phyloP scores from a whole-genome alignment of 37 sponge, comb jelly and placozoan species.

The Amphimedon queenslandica region DNA sequence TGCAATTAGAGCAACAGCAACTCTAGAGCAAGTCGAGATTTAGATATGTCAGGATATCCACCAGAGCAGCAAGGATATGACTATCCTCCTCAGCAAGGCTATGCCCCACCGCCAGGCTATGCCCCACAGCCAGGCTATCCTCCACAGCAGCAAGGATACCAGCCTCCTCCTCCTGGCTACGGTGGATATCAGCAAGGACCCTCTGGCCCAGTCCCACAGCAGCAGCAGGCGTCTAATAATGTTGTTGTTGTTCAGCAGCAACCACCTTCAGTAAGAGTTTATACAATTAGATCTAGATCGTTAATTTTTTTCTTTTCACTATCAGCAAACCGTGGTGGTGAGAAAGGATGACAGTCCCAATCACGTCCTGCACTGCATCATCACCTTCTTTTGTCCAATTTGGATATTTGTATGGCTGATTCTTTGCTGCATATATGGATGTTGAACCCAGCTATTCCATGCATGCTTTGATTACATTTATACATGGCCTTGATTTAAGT shows the following conservation, averaged over 20 bases:
- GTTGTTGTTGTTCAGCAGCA: constrained; percentile 42
- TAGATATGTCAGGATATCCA: constrained; percentile 8
- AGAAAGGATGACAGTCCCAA: constrained; percentile 23
- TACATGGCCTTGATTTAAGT: too few species aligned
- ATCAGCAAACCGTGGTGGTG: background rate
- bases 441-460: too few species aligned
- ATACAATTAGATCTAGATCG: too few species aligned
- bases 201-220: too few species aligned
- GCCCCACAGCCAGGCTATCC: too few species aligned
- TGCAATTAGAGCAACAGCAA: too few species aligned
- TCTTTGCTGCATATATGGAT: constrained; percentile 56
- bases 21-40: too few species aligned
- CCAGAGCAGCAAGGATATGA: background rate
- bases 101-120: background rate
- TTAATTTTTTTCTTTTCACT: too few species aligned
- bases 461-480: too few species aligned
- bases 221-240: constrained; percentile 37
- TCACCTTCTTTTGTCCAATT: constrained; percentile 53
- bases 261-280: constrained; percentile 11
- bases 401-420: constrained; percentile 60
- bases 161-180: too few species aligned
- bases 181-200: too few species aligned
- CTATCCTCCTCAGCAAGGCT: background rate
- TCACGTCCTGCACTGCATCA: constrained; percentile 58
- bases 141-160: too few species aligned